A percentile compares a stretch with the other conserved stretches of the same genome.
These are phyloP conservation scores for Ectropis grisescens DNA, from an alignment of 1,140 invertebrate species.

Conservation along the genomic window DNA sequence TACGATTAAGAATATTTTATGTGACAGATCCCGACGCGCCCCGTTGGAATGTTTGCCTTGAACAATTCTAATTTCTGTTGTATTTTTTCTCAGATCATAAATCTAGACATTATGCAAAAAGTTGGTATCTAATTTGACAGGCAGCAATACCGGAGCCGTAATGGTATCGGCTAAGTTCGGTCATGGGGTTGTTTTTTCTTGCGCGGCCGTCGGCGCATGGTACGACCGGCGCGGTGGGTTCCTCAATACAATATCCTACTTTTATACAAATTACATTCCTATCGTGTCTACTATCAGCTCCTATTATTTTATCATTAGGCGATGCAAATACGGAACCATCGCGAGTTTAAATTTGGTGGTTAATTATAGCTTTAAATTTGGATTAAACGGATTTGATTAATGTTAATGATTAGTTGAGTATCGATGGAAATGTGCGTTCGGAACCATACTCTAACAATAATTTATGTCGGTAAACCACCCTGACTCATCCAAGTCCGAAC, in stretches of 20 bases:
- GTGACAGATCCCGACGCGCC: too few relatives aligned
- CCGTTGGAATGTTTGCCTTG: too few relatives aligned
- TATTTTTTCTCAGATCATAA: conserved; percentile 14
- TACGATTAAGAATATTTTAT: too few relatives aligned
- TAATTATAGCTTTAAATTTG: conserved; percentile 24
- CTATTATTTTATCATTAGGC: conserved; percentile 67
- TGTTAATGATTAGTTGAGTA: not conserved
- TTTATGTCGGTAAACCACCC: not conserved
- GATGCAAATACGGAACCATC: conserved; percentile 41
- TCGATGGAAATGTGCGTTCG: not conserved
- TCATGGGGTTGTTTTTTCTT: conserved; percentile 60
- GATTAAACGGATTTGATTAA: not conserved
- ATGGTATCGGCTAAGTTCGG: conserved; percentile 39
- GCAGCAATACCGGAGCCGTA: conserved; percentile 21
- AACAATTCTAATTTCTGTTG: too few relatives aligned
- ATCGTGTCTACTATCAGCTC: conserved; percentile 56
- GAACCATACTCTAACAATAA: not conserved
- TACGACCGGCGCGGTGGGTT: conserved; percentile 39
- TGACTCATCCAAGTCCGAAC: too few relatives aligned
- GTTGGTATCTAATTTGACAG: conserved; percentile 30
- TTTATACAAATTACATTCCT: conserved; percentile 66
- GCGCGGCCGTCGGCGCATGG: conserved; percentile 42
- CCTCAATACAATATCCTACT: conserved; percentile 43
- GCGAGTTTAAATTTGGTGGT: conserved; percentile 29
- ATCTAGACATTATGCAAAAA: conserved; percentile 24